These are phyloP conservation scores for Bombyx huttoni DNA, from an alignment of 2,888 invertebrate genomes.

Conservation along the genomic window DNA sequence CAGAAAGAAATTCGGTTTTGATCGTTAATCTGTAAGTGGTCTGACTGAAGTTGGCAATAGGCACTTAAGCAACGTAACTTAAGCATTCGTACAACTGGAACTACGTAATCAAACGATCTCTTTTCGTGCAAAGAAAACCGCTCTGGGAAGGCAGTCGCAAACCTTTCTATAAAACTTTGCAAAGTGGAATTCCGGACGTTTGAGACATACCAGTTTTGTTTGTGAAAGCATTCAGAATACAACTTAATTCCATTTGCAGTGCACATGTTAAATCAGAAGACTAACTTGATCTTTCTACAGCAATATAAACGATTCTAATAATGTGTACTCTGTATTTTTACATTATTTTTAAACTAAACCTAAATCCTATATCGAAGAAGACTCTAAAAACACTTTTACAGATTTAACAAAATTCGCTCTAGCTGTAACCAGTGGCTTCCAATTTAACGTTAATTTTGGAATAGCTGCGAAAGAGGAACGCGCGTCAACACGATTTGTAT, in stretches of 20 bases:
- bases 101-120: slow-evolving; percentile 17
- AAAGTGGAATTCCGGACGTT: slow-evolving; percentile 22
- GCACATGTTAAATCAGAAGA: slow-evolving; percentile 3
- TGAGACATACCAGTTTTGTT: slow-evolving; percentile 36
- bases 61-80: background rate
- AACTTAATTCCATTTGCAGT: slow-evolving; percentile 24
- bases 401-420: no score
- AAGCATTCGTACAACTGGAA: background rate
- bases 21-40: background rate
- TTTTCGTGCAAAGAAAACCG: slow-evolving; percentile 12
- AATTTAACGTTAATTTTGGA: background rate
- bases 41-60: background rate
- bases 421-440: background rate
- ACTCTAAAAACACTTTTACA: no score
- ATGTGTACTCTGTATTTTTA: no score
- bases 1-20: background rate
- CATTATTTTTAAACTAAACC: no score
- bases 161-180: slow-evolving; percentile 25
- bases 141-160: slow-evolving; percentile 19
- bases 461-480: slow-evolving; percentile 1
- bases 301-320: no score
- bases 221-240: slow-evolving; percentile 17
- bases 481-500: slow-evolving; percentile 50
- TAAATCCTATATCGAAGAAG: no score
- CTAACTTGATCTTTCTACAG: no score